Conservation (phyloP, 2,888 invertebrate genomes). For the Amblyteles armatorius region DNA sequence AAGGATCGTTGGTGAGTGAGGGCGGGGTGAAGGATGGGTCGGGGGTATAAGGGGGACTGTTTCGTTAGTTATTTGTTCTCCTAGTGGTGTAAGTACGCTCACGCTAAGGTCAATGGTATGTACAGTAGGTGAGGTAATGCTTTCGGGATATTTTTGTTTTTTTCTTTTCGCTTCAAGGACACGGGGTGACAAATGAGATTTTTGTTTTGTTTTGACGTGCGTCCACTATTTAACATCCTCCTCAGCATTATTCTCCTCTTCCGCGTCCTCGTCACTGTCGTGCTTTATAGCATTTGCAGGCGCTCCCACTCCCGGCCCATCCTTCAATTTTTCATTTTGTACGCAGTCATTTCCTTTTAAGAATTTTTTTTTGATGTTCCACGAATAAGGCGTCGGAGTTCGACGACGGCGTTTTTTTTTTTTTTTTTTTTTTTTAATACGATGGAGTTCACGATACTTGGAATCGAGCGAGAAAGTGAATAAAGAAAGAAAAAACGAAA, state of each 20-base stretch:
- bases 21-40: constrained; percentile 59
- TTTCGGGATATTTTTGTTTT: constrained; percentile 60
- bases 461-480: constrained; percentile 69
- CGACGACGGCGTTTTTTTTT: constrained; percentile 64
- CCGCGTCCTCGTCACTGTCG: constrained; percentile 88
- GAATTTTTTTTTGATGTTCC: constrained; percentile 72
- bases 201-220: constrained; percentile 82
- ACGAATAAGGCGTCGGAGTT: constrained; percentile 83
- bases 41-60: constrained; percentile 48
- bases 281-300: constrained; percentile 86
- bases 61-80: constrained; percentile 83
- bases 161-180: constrained; percentile 79
- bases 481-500: constrained; percentile 51
- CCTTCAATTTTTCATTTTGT: constrained; percentile 90
- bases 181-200: constrained; percentile 84
- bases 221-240: constrained; percentile 86
- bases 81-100: constrained; percentile 83
- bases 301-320: constrained; percentile 84
- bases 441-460: constrained; percentile 69
- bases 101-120: constrained; percentile 85
- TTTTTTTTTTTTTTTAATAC: constrained; percentile 56
- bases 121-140: constrained; percentile 84
- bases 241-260: constrained; percentile 88
- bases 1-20: constrained; percentile 63
- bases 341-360: constrained; percentile 93